These are phyloP conservation scores for Helleia helle DNA, from an alignment of 2,888 invertebrate species.

Conservation along the genomic window DNA sequence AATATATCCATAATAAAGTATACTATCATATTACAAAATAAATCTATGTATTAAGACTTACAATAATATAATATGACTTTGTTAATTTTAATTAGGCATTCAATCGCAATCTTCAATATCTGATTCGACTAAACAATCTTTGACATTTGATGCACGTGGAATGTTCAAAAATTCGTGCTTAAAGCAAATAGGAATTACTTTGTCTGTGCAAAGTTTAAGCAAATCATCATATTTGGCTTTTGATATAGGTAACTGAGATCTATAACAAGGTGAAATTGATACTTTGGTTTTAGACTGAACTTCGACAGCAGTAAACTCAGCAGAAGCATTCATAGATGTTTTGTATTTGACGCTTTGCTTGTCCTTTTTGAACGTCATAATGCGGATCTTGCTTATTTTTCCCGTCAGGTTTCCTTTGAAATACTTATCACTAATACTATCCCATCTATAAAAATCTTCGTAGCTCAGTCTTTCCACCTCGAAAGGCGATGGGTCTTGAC, in stretches of 20 bases:
- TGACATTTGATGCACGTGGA: slow-evolving; percentile 12
- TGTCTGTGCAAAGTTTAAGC: slow-evolving; percentile 17
- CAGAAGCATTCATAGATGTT: slow-evolving; percentile 18
- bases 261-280: slow-evolving; percentile 19
- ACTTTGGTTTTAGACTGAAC: slow-evolving; percentile 19
- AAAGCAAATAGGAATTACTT: slow-evolving; percentile 19
- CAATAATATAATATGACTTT: too few species aligned
- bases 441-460: too few species aligned
- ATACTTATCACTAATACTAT: too few species aligned
- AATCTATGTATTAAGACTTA: too few species aligned
- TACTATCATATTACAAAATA: too few species aligned
- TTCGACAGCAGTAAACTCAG: slow-evolving; percentile 16
- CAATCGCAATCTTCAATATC: slow-evolving; percentile 16
- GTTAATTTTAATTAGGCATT: too few species aligned
- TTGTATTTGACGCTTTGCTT: slow-evolving; percentile 11
- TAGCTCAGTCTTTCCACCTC: too few species aligned
- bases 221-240: slow-evolving; percentile 20
- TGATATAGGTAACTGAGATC: slow-evolving; percentile 17
- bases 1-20: too few species aligned
- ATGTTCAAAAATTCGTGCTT: slow-evolving; percentile 17
- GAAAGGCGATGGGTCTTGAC: too few species aligned
- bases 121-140: slow-evolving; percentile 18
- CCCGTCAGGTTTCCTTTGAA: slow-evolving; percentile 22
- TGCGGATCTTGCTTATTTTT: slow-evolving; percentile 22
- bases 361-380: slow-evolving; percentile 22